Evolutionary conservation across 2,113 vertebrate species (phyloP).

Genomic region (Phyllopteryx taeniolatus): DNA sequence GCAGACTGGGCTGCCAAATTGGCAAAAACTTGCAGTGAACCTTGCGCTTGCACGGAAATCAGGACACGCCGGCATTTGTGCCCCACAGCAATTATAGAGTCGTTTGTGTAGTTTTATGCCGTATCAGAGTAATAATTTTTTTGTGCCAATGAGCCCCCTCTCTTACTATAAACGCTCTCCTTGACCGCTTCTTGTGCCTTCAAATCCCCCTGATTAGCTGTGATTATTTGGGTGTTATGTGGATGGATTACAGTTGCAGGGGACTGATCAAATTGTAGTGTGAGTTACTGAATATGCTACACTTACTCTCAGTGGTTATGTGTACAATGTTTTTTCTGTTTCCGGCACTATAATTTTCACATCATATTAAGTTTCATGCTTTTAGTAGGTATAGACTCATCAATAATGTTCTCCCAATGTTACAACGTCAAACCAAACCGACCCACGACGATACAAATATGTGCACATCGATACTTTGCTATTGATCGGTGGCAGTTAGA

Average conservation of each 20-base stretch:
- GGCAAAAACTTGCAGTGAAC: no score
- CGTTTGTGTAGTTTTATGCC: neutral
- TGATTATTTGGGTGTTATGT: conserved; percentile 60
- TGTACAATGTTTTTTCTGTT: no score
- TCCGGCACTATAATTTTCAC: neutral
- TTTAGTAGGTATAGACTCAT: neutral
- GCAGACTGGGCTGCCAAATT: no score
- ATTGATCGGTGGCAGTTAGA: conserved; percentile 56
- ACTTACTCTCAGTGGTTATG: neutral
- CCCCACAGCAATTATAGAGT: no score
- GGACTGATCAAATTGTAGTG: conserved; percentile 61
- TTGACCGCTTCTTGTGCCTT: conserved; percentile 1
- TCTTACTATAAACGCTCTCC: neutral
- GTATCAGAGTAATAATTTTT: neutral
- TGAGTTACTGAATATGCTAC: conserved; percentile 25
- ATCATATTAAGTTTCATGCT: neutral
- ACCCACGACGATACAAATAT: conserved; percentile 23
- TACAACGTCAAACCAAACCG: conserved; percentile 15
- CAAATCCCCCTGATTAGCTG: conserved; percentile 57
- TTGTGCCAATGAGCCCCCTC: neutral
- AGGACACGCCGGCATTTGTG: no score
- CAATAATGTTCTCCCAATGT: conserved; percentile 4
- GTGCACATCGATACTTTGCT: conserved; percentile 44
- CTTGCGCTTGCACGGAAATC: no score
- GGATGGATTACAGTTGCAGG: conserved; percentile 34